Evolutionary conservation across 1,140 invertebrate genomes (phyloP), one percentile per base, ranked within the genome.

Genomic region (Daktulosphaira vitifoliae): DNA sequence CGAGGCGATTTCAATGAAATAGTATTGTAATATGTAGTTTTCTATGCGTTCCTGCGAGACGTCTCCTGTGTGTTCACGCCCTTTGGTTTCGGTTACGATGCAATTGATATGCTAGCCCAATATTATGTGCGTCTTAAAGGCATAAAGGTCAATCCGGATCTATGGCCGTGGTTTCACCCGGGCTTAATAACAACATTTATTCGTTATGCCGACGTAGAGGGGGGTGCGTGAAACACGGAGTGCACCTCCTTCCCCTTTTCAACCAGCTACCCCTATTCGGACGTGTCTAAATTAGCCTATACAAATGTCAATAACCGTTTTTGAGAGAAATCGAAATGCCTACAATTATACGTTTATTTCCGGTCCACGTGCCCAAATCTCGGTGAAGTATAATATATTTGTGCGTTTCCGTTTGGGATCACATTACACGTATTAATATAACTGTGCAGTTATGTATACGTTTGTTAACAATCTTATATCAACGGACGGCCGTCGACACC

Each of bases 361-460:
- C 39, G 54, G 53, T 16, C 37, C 53, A 56, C 53, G 54, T n/a
- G 49, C 54, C 54, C 9, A 23, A 16, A n/a, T 6, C 29, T 33
- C 5, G 29, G 11, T 6, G 11, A 6, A 33, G 29, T 33, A 33
- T 33, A 15, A 59, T 46, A 29, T 46, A 29, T 59, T 26, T 59
- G 54, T 59, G 44, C 56, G 42, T 62, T 62, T 62, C 56, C 56
- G 56, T 62, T 62, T 62, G 39, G 56, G 42, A 62, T 62, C 56
- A 25, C 56, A 33, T 62, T 62, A 62, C 38, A n/a, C 22, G 6
- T 15, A n/a, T n/a, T n/a, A n/a, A n/a, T n/a, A n/a, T n/a, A n/a
- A n/a, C n/a, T n/a, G n/a, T n/a, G n/a, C n/a, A n/a, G n/a, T n/a
- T n/a, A 0, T 3, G n/a, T 16, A 8, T 13, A 22, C 1, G 50